Evolutionary conservation across 2,797 vertebrate species (phyloP).

Genomic region (Pseudocheirus occidentalis): DNA sequence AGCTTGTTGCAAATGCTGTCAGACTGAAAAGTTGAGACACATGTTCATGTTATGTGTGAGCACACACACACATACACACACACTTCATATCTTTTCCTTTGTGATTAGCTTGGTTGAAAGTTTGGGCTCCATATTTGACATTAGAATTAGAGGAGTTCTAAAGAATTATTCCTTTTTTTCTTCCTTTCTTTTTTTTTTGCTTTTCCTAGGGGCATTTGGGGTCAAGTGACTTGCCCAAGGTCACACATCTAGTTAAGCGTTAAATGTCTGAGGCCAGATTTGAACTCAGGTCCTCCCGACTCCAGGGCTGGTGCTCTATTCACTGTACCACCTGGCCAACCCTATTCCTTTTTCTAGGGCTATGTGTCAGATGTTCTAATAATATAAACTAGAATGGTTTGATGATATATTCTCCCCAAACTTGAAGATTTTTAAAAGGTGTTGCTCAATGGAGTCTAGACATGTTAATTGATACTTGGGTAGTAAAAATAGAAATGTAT

Average conservation of each 20-base stretch:
- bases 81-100: neutral
- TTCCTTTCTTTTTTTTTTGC: too few relatives aligned
- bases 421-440: neutral
- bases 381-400: neutral
- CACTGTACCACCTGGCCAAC: too few relatives aligned
- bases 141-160: neutral
- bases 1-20: neutral
- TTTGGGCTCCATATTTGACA: neutral
- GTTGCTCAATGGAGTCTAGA: neutral
- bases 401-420: neutral
- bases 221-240: too few relatives aligned
- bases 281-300: too few relatives aligned
- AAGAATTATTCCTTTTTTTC: neutral
- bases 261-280: too few relatives aligned
- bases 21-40: neutral
- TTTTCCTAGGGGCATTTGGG: too few relatives aligned
- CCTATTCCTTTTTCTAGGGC: neutral
- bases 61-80: neutral
- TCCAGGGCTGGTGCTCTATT: too few relatives aligned
- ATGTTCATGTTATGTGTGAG: neutral
- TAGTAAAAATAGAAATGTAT: slow-evolving; percentile 52
- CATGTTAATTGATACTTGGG: slow-evolving; percentile 8
- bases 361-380: neutral
- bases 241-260: too few relatives aligned
- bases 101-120: neutral